Conservation (phyloP, 2,888 invertebrate species). For the Poecilobothrus nobilitatus region DNA sequence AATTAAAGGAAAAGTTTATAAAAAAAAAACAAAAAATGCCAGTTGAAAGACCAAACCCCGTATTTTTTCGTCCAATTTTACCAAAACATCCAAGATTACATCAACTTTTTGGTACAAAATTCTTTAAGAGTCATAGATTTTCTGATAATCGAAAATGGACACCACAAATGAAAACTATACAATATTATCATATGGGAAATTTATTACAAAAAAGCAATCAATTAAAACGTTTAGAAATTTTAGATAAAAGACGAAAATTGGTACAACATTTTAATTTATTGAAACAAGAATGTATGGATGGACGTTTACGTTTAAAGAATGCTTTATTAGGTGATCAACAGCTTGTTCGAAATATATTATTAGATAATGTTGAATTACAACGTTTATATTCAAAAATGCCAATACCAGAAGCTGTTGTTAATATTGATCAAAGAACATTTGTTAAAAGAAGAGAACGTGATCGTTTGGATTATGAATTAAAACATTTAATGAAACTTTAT, state of each 20-base stretch:
- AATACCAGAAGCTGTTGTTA: constrained; percentile 17
- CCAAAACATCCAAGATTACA: constrained; percentile 18
- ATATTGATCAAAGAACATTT: constrained; percentile 23
- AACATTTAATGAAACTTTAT: constrained; percentile 30
- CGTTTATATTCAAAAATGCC: constrained; percentile 20
- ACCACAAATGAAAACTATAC: constrained; percentile 17
- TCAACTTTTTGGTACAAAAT: constrained; percentile 22
- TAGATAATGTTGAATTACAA: constrained; percentile 20
- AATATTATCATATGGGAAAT: constrained; percentile 21
- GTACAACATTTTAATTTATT: not conserved
- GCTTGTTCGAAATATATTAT: not conserved
- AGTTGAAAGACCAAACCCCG: too few relatives aligned
- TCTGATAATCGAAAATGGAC: constrained; percentile 20
- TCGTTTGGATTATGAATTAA: constrained; percentile 13
- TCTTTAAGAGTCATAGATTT: constrained; percentile 21
- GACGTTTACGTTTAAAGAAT: not conserved
- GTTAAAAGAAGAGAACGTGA: constrained; percentile 21
- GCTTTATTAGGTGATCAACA: not conserved
- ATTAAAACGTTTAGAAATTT: not conserved
- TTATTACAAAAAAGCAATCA: constrained; percentile 11
- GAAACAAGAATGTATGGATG: not conserved
- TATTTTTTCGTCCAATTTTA: not conserved
- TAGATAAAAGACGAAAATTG: not conserved
- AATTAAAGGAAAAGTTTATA: too few relatives aligned
- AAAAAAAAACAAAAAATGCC: too few relatives aligned